Conservation (phyloP, 2,888 invertebrate species). For the Tenodera sinensis region DNA sequence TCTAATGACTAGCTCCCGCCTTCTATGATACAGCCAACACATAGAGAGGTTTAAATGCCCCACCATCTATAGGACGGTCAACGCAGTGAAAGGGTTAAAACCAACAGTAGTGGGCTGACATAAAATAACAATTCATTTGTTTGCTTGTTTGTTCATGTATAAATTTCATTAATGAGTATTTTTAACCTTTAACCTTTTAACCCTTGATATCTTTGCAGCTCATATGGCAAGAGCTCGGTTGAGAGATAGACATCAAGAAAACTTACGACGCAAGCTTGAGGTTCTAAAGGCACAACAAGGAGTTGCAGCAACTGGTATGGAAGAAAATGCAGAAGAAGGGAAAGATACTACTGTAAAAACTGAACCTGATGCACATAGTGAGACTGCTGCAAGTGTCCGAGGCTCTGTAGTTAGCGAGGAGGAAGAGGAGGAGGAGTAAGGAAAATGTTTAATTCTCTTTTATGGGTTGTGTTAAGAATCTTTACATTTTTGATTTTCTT, state of each 20-base stretch:
- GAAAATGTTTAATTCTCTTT: neutral
- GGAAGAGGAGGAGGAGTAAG: conserved; percentile 5
- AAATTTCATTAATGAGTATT: too few species aligned
- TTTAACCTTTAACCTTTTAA: neutral
- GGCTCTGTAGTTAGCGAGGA: neutral
- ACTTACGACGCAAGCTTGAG: conserved; percentile 81
- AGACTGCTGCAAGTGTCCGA: neutral
- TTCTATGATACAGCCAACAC: too few species aligned
- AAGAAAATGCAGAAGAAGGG: conserved; percentile 31
- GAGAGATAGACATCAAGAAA: conserved; percentile 87
- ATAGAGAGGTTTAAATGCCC: too few species aligned
- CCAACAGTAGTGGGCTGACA: too few species aligned
- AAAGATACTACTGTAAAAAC: conserved; percentile 7
- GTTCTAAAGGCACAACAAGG: conserved; percentile 85
- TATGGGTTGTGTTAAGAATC: neutral
- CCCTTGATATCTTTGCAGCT: conserved; percentile 50
- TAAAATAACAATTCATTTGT: too few species aligned
- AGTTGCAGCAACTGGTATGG: conserved; percentile 43
- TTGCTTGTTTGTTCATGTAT: too few species aligned
- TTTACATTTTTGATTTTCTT: neutral
- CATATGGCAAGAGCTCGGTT: conserved; percentile 91
- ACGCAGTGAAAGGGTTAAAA: too few species aligned
- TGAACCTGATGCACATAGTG: neutral
- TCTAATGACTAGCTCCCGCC: too few species aligned
- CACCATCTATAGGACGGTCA: too few species aligned